These are phyloP conservation scores for Sinelater perroti DNA, from an alignment of 2,888 invertebrate species.

Conservation along the genomic window DNA sequence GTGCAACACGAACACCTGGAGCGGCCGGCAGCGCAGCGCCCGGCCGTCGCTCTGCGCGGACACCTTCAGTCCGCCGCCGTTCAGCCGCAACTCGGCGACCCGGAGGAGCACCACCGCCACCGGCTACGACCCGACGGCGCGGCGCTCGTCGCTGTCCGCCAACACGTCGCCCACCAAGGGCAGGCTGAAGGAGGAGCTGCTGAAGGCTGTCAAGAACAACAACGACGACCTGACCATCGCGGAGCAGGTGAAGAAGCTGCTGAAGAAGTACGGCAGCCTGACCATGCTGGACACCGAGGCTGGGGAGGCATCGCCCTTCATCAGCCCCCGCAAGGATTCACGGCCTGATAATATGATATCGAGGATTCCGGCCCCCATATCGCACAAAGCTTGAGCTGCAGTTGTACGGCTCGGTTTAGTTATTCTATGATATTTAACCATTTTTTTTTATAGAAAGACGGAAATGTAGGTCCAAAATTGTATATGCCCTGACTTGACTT, in stretches of 20 bases:
- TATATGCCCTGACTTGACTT: slow-evolving; percentile 13
- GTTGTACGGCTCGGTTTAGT: neutral
- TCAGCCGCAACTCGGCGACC: slow-evolving; percentile 54
- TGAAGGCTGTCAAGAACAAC: slow-evolving; percentile 75
- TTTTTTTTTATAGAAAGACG: neutral
- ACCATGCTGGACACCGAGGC: slow-evolving; percentile 69
- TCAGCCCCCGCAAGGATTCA: slow-evolving; percentile 65
- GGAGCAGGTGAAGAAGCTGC: slow-evolving; percentile 76
- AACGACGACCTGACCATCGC: slow-evolving; percentile 78
- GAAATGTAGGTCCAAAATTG: slow-evolving; percentile 13
- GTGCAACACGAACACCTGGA: slow-evolving; percentile 76
- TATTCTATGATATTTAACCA: neutral
- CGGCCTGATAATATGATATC: slow-evolving; percentile 62
- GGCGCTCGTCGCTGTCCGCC: slow-evolving; percentile 64
- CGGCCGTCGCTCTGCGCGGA: slow-evolving; percentile 68
- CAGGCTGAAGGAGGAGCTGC: slow-evolving; percentile 73
- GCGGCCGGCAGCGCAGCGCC: slow-evolving; percentile 66
- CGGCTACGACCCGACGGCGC: slow-evolving; percentile 62
- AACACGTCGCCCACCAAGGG: slow-evolving; percentile 71
- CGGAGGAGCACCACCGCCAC: slow-evolving; percentile 56
- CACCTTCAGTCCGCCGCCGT: slow-evolving; percentile 64
- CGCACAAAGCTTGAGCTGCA: slow-evolving; percentile 28
- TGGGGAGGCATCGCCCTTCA: slow-evolving; percentile 48
- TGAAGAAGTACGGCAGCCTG: slow-evolving; percentile 69
- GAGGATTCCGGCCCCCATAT: slow-evolving; percentile 63